These are phyloP conservation scores for Calycopis cecrops DNA, from an alignment of 1,140 invertebrate species.

Conservation along the genomic window DNA sequence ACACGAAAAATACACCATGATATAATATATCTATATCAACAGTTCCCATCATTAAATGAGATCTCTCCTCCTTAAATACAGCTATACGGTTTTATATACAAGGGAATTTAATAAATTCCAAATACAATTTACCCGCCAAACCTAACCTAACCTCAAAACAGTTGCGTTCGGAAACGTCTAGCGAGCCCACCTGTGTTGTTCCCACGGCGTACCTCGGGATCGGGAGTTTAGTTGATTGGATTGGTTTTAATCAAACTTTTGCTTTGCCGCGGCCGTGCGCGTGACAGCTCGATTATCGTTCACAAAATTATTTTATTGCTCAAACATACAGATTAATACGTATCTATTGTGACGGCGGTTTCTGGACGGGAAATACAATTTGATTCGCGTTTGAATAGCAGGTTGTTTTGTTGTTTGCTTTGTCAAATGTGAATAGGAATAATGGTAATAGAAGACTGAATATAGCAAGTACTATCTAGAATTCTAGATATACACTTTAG, in stretches of 20 bases:
- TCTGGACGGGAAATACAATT: no score
- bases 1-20: no score
- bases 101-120: not conserved
- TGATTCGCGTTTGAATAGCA: no score
- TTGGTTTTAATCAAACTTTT: conserved; percentile 6
- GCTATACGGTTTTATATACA: not conserved
- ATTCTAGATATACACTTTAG: no score
- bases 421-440: no score
- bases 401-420: no score
- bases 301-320: conserved; percentile 6
- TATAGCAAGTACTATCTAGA: no score
- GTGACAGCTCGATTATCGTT: conserved; percentile 7
- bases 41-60: no score
- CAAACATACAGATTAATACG: not conserved
- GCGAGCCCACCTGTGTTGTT: conserved; percentile 13
- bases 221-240: not conserved
- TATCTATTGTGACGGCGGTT: not conserved
- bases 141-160: conserved; percentile 10
- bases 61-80: no score
- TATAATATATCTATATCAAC: no score
- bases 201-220: conserved; percentile 14
- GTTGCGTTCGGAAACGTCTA: conserved; percentile 15
- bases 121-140: conserved; percentile 3
- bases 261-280: not conserved
- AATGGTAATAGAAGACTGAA: no score